A percentile compares a stretch with the other conserved stretches of the same genome.
phyloP scores from a whole-genome alignment of 2,888 invertebrate species.

The Balanococcus diminutus region DNA sequence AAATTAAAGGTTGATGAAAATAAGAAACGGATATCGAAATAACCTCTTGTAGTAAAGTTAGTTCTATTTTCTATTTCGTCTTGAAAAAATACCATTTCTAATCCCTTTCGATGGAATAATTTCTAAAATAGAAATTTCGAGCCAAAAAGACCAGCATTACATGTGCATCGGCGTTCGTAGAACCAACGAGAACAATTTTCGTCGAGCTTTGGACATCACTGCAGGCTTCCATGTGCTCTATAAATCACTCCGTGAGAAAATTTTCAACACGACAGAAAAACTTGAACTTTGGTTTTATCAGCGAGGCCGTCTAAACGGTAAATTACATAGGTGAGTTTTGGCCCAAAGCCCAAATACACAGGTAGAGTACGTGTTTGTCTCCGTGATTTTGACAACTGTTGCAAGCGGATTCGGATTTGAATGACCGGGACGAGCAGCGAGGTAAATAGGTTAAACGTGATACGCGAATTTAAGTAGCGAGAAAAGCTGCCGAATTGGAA shows the following conservation, averaged over 20 bases:
- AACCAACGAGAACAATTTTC: too few relatives aligned
- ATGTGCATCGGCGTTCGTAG: too few relatives aligned
- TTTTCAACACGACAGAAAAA: neutral
- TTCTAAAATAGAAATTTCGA: too few relatives aligned
- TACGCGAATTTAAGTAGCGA: neutral
- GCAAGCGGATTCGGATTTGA: neutral
- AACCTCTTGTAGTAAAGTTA: too few relatives aligned
- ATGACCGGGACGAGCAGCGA: neutral
- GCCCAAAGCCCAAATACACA: neutral
- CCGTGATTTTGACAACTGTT: neutral
- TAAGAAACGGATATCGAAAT: too few relatives aligned
- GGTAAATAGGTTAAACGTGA: constrained; percentile 5
- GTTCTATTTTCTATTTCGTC: too few relatives aligned
- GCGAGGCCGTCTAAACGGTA: neutral
- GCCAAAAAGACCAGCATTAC: too few relatives aligned
- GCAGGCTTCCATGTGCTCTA: too few relatives aligned
- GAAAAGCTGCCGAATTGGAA: too few relatives aligned
- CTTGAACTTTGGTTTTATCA: neutral
- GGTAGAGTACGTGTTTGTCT: neutral
- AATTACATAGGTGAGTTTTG: neutral
- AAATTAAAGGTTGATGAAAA: too few relatives aligned
- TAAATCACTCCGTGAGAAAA: neutral
- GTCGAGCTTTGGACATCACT: neutral
- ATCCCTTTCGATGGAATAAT: too few relatives aligned
- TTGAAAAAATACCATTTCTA: too few relatives aligned